Conservation (phyloP, 2,888 invertebrate species). For the Cheiracanthium punctorium region DNA sequence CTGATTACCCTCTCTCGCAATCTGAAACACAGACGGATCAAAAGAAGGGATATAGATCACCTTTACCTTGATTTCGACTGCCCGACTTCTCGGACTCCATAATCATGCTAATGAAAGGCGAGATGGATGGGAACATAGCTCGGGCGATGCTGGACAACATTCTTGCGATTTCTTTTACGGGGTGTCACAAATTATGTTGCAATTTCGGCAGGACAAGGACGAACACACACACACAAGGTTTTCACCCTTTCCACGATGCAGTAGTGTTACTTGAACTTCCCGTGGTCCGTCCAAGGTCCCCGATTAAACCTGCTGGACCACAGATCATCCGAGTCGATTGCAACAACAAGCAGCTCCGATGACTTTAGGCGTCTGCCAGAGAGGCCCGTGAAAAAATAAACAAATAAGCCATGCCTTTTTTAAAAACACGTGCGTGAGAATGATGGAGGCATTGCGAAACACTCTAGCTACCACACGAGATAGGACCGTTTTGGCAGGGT, state of each 20-base stretch:
- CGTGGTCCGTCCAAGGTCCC: neutral
- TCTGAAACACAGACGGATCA: too few species aligned
- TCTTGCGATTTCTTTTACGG: neutral
- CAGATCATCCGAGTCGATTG: neutral
- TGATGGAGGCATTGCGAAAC: slow-evolving; percentile 14
- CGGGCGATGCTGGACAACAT: slow-evolving; percentile 54
- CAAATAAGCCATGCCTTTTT: neutral
- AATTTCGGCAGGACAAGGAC: neutral
- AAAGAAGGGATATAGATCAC: neutral
- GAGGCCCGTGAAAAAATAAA: neutral
- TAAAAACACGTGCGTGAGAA: slow-evolving; percentile 1
- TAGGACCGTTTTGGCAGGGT: slow-evolving; percentile 30
- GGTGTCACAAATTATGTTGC: neutral
- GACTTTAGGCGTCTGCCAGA: neutral
- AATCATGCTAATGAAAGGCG: slow-evolving; percentile 57
- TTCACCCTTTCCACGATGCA: neutral
- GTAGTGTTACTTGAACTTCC: neutral
- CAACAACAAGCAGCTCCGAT: neutral
- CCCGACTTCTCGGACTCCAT: slow-evolving; percentile 48
- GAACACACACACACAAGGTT: neutral
- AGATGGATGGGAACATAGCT: slow-evolving; percentile 57
- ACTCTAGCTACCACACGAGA: neutral
- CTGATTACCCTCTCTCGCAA: too few species aligned
- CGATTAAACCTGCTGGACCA: neutral
- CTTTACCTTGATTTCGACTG: slow-evolving; percentile 36